These are phyloP conservation scores for Ferdinandea cuprea DNA, from an alignment of 2,888 invertebrate species.

Conservation along the genomic window DNA sequence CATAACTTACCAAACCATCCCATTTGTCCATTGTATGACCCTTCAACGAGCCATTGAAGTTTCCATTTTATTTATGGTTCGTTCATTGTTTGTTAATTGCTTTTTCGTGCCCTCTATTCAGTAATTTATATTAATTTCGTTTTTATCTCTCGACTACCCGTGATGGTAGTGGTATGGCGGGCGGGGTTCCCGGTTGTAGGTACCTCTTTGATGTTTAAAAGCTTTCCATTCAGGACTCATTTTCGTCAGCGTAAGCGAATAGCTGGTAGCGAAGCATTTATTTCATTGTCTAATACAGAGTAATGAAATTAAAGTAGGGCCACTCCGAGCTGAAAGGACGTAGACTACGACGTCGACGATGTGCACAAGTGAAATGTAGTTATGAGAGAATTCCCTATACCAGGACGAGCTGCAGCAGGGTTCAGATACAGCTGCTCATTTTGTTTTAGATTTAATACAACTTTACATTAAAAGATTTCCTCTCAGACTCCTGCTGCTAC, in stretches of 20 bases:
- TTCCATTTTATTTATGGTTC: conserved; percentile 65
- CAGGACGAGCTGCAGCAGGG: not conserved
- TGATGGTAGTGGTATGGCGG: no score
- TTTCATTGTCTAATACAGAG: conserved; percentile 66
- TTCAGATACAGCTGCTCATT: conserved; percentile 61
- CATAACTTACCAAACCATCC: conserved; percentile 39
- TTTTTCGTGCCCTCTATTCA: conserved; percentile 60
- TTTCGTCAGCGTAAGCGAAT: conserved; percentile 60
- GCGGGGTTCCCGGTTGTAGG: conserved; percentile 18
- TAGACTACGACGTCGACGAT: not conserved
- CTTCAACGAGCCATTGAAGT: conserved; percentile 54
- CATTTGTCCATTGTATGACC: conserved; percentile 41
- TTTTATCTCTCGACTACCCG: conserved; percentile 49
- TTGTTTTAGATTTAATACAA: conserved; percentile 66
- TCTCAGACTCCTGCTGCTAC: conserved; percentile 17
- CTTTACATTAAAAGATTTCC: conserved; percentile 60
- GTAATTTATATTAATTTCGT: conserved; percentile 71
- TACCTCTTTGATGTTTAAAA: conserved; percentile 61
- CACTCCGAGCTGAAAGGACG: not conserved
- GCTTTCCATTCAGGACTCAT: conserved; percentile 63
- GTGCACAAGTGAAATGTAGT: conserved; percentile 51
- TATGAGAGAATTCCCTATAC: conserved; percentile 28
- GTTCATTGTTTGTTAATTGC: conserved; percentile 72
- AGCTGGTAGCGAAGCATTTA: conserved; percentile 51
- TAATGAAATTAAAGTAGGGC: conserved; percentile 60